Conservation (phyloP, 2,888 invertebrate species). For the Pharmacophagus antenor region DNA sequence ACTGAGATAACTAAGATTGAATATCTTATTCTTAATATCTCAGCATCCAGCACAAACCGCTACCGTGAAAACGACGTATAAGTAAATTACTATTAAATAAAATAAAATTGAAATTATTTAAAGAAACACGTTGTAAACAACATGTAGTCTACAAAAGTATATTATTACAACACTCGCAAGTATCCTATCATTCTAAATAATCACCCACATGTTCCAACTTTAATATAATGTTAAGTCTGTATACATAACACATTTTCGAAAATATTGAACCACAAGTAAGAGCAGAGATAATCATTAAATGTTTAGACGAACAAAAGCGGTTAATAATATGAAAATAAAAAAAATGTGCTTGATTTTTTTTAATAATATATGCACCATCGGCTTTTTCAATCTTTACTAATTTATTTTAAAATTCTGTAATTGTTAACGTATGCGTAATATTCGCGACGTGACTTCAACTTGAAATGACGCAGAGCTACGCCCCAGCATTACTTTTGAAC, state of each 20-base stretch:
- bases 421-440: neutral
- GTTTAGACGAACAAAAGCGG: too few relatives aligned
- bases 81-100: too few relatives aligned
- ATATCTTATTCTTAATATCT: too few relatives aligned
- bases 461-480: neutral
- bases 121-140: neutral
- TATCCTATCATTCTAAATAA: neutral
- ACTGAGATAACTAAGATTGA: too few relatives aligned
- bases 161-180: neutral
- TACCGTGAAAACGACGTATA: too few relatives aligned
- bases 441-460: neutral
- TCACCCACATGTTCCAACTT: neutral
- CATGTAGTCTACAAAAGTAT: slow-evolving; percentile 2
- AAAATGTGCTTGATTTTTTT: too few relatives aligned
- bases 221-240: neutral
- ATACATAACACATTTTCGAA: neutral
- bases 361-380: too few relatives aligned
- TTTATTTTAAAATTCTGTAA: neutral
- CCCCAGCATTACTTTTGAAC: neutral
- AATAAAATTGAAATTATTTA: neutral
- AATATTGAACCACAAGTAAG: neutral
- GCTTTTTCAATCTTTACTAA: too few relatives aligned
- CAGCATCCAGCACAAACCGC: too few relatives aligned
- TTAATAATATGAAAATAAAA: too few relatives aligned
- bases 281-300: too few relatives aligned